Percentiles rank a stretch among this genome's conserved stretches.
These are phyloP conservation scores for Phycodurus eques DNA, from an alignment of 2,113 vertebrate genomes.

Conservation along the genomic window DNA sequence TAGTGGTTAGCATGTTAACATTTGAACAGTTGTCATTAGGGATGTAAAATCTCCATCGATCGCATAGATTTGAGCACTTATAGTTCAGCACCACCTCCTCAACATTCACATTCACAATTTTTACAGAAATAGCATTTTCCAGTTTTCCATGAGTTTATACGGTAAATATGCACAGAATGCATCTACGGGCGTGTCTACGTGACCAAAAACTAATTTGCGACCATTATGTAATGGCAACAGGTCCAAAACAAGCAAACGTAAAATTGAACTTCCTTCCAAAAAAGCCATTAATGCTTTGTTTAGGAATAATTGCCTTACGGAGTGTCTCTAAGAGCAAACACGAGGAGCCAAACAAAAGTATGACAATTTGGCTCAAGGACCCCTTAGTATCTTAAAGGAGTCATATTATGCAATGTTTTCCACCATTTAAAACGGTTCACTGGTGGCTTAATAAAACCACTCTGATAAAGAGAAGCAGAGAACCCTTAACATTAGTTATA, in stretches of 20 bases:
- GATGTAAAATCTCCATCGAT: neutral
- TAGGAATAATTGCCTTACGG: slow-evolving; percentile 2
- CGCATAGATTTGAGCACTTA: neutral
- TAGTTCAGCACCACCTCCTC: neutral
- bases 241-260: slow-evolving; percentile 28
- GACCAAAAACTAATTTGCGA: slow-evolving; percentile 15
- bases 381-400: neutral
- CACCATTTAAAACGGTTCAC: neutral
- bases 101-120: neutral
- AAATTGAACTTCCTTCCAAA: slow-evolving; percentile 2
- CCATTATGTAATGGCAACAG: slow-evolving; percentile 20
- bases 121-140: neutral
- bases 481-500: neutral
- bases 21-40: neutral
- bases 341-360: neutral
- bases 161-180: slow-evolving; percentile 25
- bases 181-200: slow-evolving; percentile 18
- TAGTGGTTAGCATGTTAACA: neutral
- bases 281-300: slow-evolving; percentile 1
- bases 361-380: neutral
- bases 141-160: slow-evolving; percentile 16
- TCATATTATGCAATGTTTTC: neutral
- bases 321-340: neutral
- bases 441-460: neutral
- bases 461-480: neutral